Evolutionary conservation across 2,113 vertebrate species (phyloP).

Genomic region (Pelusios castaneus): DNA sequence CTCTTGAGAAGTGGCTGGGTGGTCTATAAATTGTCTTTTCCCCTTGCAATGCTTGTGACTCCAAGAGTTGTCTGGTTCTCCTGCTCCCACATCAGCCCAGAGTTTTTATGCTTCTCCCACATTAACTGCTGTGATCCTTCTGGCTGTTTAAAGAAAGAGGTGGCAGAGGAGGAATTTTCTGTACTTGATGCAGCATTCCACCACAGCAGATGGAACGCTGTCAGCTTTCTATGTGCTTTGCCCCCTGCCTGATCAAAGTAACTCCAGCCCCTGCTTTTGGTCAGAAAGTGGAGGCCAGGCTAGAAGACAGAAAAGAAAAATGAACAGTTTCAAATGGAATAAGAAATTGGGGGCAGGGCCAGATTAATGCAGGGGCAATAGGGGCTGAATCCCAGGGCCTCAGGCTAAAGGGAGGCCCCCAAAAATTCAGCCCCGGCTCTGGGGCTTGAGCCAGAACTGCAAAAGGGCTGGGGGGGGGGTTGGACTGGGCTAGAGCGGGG

Average conservation of each 20-base stretch:
- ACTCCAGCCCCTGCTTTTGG: conserved; percentile 20
- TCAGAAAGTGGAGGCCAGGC: not conserved
- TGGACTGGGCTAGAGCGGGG: too few species aligned
- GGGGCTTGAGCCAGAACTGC: too few species aligned
- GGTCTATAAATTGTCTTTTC: not conserved
- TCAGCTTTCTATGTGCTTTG: not conserved
- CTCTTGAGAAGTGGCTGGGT: not conserved
- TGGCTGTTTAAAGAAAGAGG: not conserved
- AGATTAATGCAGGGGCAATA: too few species aligned
- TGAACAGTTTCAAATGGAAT: not conserved
- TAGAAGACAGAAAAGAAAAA: conserved; percentile 8
- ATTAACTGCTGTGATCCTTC: not conserved
- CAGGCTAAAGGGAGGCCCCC: too few species aligned
- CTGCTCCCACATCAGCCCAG: not conserved
- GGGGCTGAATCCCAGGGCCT: too few species aligned
- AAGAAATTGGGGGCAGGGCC: not conserved
- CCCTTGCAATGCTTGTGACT: not conserved
- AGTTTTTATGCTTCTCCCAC: not conserved
- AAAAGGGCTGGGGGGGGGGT: too few species aligned
- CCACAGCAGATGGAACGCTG: conserved; percentile 51
- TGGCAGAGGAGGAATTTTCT: conserved; percentile 29
- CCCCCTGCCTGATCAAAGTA: conserved; percentile 4
- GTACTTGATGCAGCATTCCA: not conserved
- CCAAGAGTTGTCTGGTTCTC: not conserved
- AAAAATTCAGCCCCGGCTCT: too few species aligned